These are phyloP conservation scores for Rachycentron canadum DNA, from an alignment of 2,797 vertebrate species.

Conservation along the genomic window DNA sequence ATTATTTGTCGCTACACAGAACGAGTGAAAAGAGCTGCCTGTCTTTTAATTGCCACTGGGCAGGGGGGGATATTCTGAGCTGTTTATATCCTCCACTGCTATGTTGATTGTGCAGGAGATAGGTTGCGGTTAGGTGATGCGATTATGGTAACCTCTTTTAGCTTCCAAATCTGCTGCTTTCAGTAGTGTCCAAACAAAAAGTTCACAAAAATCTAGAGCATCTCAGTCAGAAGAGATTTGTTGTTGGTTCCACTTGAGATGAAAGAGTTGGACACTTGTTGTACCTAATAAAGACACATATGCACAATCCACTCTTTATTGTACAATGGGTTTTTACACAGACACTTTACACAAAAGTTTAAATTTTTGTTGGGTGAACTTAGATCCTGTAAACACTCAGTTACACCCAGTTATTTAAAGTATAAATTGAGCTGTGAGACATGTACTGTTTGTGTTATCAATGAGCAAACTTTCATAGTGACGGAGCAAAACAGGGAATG, in stretches of 20 bases:
- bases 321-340: not conserved
- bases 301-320: not conserved
- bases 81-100: slow-evolving; percentile 38
- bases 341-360: not conserved
- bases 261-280: not conserved
- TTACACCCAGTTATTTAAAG: too few relatives aligned
- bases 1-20: slow-evolving; percentile 15
- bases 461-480: not conserved
- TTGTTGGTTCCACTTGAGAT: not conserved
- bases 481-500: not conserved
- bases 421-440: not conserved
- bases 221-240: not conserved
- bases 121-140: slow-evolving; percentile 54
- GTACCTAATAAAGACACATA: not conserved
- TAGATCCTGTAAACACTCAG: not conserved
- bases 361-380: not conserved
- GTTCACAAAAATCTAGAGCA: not conserved
- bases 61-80: slow-evolving; percentile 36
- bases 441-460: not conserved
- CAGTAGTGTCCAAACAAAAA: not conserved
- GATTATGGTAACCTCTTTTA: slow-evolving; percentile 50
- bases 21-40: slow-evolving; percentile 28
- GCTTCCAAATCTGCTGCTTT: not conserved
- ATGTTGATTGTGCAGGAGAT: slow-evolving; percentile 47
- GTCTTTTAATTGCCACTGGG: slow-evolving; percentile 57